Evolutionary conservation across 2,797 vertebrate species (phyloP), one percentile per base, ranked within the genome.

Genomic region (Telmatherina bonti): DNA sequence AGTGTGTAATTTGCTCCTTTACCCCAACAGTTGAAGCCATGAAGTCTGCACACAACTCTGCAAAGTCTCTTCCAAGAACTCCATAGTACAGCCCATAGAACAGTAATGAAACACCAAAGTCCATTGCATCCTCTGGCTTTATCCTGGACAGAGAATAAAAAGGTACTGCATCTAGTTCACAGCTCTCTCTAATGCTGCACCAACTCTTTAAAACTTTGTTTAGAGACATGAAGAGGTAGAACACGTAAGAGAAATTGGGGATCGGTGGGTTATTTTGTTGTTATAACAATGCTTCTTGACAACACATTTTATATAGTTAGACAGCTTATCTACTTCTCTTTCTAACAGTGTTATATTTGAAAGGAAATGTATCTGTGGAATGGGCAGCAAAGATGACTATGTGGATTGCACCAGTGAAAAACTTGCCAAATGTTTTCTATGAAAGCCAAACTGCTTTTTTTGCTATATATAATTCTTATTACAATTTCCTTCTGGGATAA

Each of bases 11-110:
- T 29, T 7, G 79, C 33, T 2, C 4, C 70, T 95, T 95, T 86
- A 99, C 98, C 89, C 98, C 98, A 22, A 99, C 95, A 0, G 98
- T 99, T 1, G 98, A 99, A 2, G 98, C 98, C 98, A 99, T 99
- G 90, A 97, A 98, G 86, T 99, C 98, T 0, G 97, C 97, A 86
- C 98, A 99, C 96, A 99, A 98, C 89, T 99, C 98, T 0, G 98
- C 98, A 85, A 99, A 99, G 91, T 99, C 98, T 30, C 98, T 91
- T 58, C 98, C 97, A 5, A 99, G 92, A 13, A 99, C 98, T 2
- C 98, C 98, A 0, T 99, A 99, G 89, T 99, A 99, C 24, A 99
- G 95, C 5, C 98, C 98, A 0, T 99, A 99, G 91, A 99, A 99
- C 3, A 99, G 95, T 6, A 99, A 94, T 1, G 97, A 98, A 49